Evolutionary conservation across 92 coral and sea anemone genomes (phyloP).

Genomic region (Paragorgia papillata): DNA sequence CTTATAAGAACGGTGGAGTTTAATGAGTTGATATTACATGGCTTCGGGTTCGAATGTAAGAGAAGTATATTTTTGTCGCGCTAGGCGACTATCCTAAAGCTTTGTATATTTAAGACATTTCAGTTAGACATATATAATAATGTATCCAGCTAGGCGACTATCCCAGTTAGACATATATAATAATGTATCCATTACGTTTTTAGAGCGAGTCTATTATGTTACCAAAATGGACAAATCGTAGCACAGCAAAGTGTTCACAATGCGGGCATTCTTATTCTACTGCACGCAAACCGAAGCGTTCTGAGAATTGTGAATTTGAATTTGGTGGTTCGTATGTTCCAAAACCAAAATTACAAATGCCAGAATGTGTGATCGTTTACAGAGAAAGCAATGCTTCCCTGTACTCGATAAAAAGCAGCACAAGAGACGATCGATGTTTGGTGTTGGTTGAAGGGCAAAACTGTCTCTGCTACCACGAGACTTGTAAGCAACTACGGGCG

Average conservation of each 20-base stretch:
- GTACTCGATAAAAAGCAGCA: conserved; percentile 39
- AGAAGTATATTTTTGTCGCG: too few relatives aligned
- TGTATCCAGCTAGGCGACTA: background rate
- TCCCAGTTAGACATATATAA: background rate
- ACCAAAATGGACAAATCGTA: conserved; percentile 54
- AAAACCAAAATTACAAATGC: conserved; percentile 18
- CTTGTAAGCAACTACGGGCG: too few relatives aligned
- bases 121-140: background rate
- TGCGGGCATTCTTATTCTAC: conserved; percentile 46
- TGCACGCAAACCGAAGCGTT: conserved; percentile 31
- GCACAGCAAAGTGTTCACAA: conserved; percentile 28
- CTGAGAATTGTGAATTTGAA: conserved; percentile 17
- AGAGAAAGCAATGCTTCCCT: conserved; percentile 24
- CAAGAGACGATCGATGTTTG: conserved; percentile 51
- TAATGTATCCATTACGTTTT: background rate
- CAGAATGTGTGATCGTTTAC: conserved; percentile 46
- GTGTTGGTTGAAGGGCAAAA: too few relatives aligned
- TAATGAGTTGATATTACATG: too few relatives aligned
- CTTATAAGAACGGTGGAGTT: too few relatives aligned
- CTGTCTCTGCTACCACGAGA: too few relatives aligned
- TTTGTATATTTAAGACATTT: too few relatives aligned
- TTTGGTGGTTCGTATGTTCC: conserved; percentile 46
- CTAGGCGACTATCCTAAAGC: too few relatives aligned
- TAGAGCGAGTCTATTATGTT: conserved; percentile 13
- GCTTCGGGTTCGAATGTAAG: too few relatives aligned